Base-by-base conservation (phyloP, 2,888 invertebrate species). In the Leptodirus hochenwartii region DNA sequence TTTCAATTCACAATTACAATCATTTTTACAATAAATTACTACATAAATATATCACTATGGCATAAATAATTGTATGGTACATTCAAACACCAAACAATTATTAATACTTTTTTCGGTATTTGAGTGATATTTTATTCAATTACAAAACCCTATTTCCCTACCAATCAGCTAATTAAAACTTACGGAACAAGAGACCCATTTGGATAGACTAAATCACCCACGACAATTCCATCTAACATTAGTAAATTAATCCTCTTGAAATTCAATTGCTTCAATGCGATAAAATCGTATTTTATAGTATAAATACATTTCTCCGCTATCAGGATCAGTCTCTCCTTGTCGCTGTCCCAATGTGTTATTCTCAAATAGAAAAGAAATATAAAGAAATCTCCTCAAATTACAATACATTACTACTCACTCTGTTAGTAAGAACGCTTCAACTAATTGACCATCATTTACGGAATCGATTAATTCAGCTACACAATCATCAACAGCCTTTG, bases 281-380 rank as follows among this genome's bases (percentile, higher is more conserved):
- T 84, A 51, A 87, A 84, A 55, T 87, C 84, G 52, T 80, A 87
- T 49, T 81, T 82, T 33, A 80, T 66, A 5, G 74, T 65, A 44
- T 81, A 64, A 15, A 87, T 56, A 22, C 71, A 62, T 41, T 72
- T 64, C n/a, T 75, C 69, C 3, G 79, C 77, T 14, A 87, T 56
- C 9, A 84, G 50, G 2, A 84, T 60, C 22, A 87, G 63, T 28
- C 81, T 64, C 53, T 87, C 87, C 43, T 77, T 74, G 48, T 87
- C 84, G 45, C 76, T 72, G 47, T 85, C 82, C 85, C 85, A 87
- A 37, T 81, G 62, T 43, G 79, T 82, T 43, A 87, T 82, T 51
- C 85, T 85, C 51, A 11, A 63, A 54, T 39, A 22, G 17, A 3
- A 35, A 22, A 10, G 12, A 29, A 31, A 14, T 25, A n/a, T 20